Base-by-base conservation (phyloP, 2,888 invertebrate genomes). In the Drosophila cognata region DNA sequence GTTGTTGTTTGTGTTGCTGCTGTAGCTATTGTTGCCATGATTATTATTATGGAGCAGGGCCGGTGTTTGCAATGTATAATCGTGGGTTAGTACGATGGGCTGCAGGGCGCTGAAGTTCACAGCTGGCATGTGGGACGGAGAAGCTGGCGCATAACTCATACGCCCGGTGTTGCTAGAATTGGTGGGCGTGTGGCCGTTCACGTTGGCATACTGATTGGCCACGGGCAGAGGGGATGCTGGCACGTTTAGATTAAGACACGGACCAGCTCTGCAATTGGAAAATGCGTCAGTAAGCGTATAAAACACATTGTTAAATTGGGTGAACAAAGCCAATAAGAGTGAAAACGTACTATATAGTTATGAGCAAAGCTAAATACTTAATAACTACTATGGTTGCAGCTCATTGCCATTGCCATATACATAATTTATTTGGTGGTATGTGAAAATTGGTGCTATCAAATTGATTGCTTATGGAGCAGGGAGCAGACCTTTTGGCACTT, bases 1-100 rank as follows among this genome's bases (percentile, higher is more conserved):
- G 41, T 53, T 79, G 28, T 64, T 71, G 29, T 70, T 52, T 38
- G 59, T 59, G 52, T 52, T 71, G 33, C 58, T 31, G 70, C 57
- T 56, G 53, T 69, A 53, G 66, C 62, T 50, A 71, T 61, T 29
- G 68, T 28, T 61, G 38, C 29, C 29, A 35, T 73, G 65, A 66
- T 74, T 62, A 66, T 61, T 72, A 28, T 62, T 65, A 21, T 21
- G 21, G 57, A 84, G 60, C 43, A 78, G 52, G 7, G 73, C 53
- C 31, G 92, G 84, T 58, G 90, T 68, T 65, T 91, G 86, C 29
- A 92, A 59, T 18, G 80, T 66, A 56, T 84, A 87, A 59, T 88
- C 90, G 53, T 84, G 77, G 43, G 78, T 57, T 48, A 90, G 53
- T 16, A 79, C 74, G 41, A 87, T 86, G 25, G 87, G 87, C 58